These are phyloP conservation scores for Empidonax alnorum DNA, from an alignment of 2,113 vertebrate species.

Conservation along the genomic window DNA sequence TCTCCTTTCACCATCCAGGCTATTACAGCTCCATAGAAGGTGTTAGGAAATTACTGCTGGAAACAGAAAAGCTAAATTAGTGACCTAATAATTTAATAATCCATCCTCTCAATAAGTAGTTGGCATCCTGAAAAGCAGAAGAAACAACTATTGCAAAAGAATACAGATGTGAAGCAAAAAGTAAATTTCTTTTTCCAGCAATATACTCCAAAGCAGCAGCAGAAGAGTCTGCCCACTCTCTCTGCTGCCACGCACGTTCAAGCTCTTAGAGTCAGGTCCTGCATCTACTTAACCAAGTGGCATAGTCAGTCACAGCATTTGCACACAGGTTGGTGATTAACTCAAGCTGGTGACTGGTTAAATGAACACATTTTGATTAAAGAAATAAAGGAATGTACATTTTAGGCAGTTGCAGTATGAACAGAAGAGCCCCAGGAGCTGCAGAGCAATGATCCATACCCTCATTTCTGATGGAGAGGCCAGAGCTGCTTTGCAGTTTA, in stretches of 20 bases:
- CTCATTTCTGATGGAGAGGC: neutral
- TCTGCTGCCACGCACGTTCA: fast-evolving
- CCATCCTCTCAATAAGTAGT: neutral
- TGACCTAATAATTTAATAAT: neutral
- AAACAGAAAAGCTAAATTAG: neutral
- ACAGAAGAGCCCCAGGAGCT: neutral
- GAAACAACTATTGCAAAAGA: neutral
- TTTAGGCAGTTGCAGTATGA: neutral
- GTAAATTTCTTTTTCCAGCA: neutral
- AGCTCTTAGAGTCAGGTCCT: neutral
- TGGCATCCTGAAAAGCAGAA: neutral
- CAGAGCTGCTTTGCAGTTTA: neutral
- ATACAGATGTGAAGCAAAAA: neutral
- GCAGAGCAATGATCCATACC: neutral
- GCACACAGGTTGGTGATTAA: neutral
- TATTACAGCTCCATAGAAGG: neutral
- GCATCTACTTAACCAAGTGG: neutral
- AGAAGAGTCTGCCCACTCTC: neutral
- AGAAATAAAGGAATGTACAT: neutral
- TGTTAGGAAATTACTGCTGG: neutral
- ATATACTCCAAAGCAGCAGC: neutral
- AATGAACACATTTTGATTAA: neutral
- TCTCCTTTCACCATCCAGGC: neutral
- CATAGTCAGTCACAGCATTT: neutral
- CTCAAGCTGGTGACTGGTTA: neutral